Conservation (phyloP, 2,888 invertebrate genomes). For the Anoncus sp. region DNA sequence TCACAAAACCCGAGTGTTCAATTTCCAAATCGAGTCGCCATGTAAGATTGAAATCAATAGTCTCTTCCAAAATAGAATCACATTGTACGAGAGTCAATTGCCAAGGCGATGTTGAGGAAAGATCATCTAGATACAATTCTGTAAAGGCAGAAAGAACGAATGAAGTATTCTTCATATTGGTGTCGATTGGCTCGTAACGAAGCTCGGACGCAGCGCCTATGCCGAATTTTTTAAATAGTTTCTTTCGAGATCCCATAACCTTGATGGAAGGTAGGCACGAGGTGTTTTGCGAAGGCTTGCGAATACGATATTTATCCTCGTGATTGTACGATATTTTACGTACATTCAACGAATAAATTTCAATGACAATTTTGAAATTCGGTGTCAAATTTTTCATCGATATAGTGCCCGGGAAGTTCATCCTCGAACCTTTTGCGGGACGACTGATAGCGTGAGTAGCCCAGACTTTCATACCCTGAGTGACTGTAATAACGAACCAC, state of each 20-base stretch:
- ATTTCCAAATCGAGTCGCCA: constrained; percentile 75
- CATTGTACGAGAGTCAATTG: constrained; percentile 69
- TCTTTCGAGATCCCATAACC: constrained; percentile 66
- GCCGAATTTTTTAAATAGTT: constrained; percentile 23
- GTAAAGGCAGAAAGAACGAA: constrained; percentile 73
- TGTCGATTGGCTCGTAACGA: constrained; percentile 50
- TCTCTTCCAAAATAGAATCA: constrained; percentile 74
- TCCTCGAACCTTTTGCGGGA: constrained; percentile 66
- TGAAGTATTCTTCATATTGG: constrained; percentile 66
- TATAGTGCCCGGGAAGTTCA: constrained; percentile 75
- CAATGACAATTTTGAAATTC: constrained; percentile 82
- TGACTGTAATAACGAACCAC: constrained; percentile 80
- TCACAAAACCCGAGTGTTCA: constrained; percentile 83
- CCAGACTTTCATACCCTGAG: constrained; percentile 76
- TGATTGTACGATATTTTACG: constrained; percentile 78
- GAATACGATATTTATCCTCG: constrained; percentile 78
- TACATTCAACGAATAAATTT: constrained; percentile 83
- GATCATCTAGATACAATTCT: constrained; percentile 74
- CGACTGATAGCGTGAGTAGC: constrained; percentile 73
- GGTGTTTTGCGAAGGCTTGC: constrained; percentile 67
- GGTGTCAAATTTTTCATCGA: constrained; percentile 78
- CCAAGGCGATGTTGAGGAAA: constrained; percentile 71
- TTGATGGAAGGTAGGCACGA: constrained; percentile 68
- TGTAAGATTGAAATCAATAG: constrained; percentile 72
- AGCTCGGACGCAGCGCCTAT: constrained; percentile 45